Conservation (phyloP, 2,888 invertebrate species). For the Papilio demoleus region DNA sequence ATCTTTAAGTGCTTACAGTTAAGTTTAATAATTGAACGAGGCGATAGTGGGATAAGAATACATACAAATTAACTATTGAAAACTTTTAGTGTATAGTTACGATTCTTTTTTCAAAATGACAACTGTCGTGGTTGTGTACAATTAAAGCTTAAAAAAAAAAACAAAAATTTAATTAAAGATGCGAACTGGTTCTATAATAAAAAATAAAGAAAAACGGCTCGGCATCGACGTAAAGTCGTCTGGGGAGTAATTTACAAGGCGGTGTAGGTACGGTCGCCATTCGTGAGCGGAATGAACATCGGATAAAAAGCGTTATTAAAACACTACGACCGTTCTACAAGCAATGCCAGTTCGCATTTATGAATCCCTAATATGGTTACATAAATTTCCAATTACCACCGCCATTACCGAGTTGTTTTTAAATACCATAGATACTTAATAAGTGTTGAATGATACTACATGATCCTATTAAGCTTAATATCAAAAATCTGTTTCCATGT, state of each 20-base stretch:
- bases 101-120: neutral
- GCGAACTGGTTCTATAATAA: slow-evolving; percentile 53
- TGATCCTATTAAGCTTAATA: too few relatives aligned
- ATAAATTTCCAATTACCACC: slow-evolving; percentile 19
- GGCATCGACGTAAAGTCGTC: slow-evolving; percentile 40
- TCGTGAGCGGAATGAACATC: slow-evolving; percentile 25
- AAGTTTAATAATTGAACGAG: neutral
- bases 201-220: slow-evolving; percentile 43
- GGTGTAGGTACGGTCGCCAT: slow-evolving; percentile 17
- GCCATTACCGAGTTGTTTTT: too few relatives aligned
- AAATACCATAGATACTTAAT: too few relatives aligned
- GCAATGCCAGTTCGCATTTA: slow-evolving; percentile 21
- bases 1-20: neutral
- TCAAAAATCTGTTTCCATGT: too few relatives aligned
- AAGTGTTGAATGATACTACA: too few relatives aligned
- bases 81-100: neutral
- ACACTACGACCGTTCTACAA: slow-evolving; percentile 16
- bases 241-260: slow-evolving; percentile 38
- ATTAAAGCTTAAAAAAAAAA: too few relatives aligned
- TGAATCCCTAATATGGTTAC: slow-evolving; percentile 13
- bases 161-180: slow-evolving; percentile 51
- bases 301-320: slow-evolving; percentile 33
- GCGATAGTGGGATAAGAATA: neutral
- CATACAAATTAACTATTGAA: neutral
- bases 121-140: too few relatives aligned